Percentiles rank a stretch among this genome's conserved stretches.
Evolutionary conservation across 1,140 invertebrate species (phyloP).

Genomic region (Orius insidiosus): DNA sequence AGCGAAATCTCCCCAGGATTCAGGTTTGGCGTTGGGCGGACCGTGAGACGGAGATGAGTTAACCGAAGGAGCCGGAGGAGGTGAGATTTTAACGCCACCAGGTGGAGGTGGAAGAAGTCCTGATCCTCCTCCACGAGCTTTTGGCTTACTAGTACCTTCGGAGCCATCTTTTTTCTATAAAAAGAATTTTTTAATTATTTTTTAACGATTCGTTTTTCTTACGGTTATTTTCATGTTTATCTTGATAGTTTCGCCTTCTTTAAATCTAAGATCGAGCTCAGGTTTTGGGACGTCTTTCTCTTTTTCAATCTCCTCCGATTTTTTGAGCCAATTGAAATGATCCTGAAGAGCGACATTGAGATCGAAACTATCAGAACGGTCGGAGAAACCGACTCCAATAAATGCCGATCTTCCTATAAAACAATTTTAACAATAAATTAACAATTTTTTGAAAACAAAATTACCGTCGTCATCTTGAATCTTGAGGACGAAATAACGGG

Average conservation of each 20-base stretch:
- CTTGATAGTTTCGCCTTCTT: conserved; percentile 96
- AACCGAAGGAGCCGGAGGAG: conserved; percentile 42
- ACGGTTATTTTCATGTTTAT: conserved; percentile 97
- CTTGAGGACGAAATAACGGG: conserved; percentile 92
- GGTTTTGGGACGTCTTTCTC: conserved; percentile 59
- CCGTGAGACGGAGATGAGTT: conserved; percentile 45
- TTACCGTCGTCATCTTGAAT: conserved; percentile 87
- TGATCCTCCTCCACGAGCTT: conserved; percentile 35
- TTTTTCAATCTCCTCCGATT: conserved; percentile 73
- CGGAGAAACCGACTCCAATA: conserved; percentile 92
- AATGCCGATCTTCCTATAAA: conserved; percentile 77
- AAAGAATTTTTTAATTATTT: conserved; percentile 12
- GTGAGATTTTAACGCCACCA: conserved; percentile 46
- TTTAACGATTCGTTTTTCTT: conserved; percentile 28
- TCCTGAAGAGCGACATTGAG: conserved; percentile 96
- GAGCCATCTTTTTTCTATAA: conserved; percentile 73
- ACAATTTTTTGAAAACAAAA: background rate
- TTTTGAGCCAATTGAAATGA: conserved; percentile 94
- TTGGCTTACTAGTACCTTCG: conserved; percentile 41
- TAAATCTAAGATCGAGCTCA: conserved; percentile 87
- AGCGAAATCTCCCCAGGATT: conserved; percentile 61
- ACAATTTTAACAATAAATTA: conserved; percentile 5
- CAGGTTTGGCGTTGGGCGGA: conserved; percentile 23
- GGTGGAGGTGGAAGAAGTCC: conserved; percentile 65
- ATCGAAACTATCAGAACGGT: conserved; percentile 97